Conservation (phyloP, 2,113 vertebrate species). For the Phyllostomus hastatus region DNA sequence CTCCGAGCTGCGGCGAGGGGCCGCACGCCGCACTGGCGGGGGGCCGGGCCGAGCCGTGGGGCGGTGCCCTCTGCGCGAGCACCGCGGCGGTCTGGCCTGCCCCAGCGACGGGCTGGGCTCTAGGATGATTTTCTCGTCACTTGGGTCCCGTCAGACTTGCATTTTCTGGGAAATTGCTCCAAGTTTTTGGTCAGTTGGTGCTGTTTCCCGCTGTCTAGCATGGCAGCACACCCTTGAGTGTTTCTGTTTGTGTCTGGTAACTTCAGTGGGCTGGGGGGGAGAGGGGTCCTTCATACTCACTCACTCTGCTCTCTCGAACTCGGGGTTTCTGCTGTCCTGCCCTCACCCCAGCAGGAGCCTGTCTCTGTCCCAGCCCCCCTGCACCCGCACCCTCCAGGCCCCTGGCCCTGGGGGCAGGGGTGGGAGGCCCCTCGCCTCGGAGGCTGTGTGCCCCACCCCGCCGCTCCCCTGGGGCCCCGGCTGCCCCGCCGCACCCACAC, state of each 20-base stretch:
- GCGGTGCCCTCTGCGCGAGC: rapidly evolving
- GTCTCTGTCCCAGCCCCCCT: rapidly evolving
- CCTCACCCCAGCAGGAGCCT: not conserved
- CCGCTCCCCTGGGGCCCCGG: not conserved
- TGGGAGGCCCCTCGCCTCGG: not conserved
- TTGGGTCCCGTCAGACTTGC: too few relatives aligned
- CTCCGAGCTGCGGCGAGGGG: not conserved
- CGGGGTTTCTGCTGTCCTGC: rapidly evolving
- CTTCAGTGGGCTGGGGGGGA: not conserved
- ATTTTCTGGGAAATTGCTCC: not conserved
- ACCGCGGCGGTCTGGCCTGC: not conserved
- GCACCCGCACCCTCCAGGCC: rapidly evolving
- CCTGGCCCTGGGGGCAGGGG: not conserved
- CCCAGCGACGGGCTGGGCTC: rapidly evolving
- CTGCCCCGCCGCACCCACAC: not conserved
- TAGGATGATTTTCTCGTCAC: rapidly evolving
- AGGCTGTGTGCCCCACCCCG: rapidly evolving
- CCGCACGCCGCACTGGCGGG: rapidly evolving
- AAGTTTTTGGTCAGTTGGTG: rapidly evolving
- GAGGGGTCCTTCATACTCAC: not conserved
- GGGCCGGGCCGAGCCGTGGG: not conserved
- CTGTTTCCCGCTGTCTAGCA: not conserved
- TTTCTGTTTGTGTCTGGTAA: not conserved
- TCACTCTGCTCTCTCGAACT: not conserved
- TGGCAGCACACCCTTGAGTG: rapidly evolving